Conservation (phyloP, 1,140 invertebrate species). For the Cyphomyrmex costatus region DNA sequence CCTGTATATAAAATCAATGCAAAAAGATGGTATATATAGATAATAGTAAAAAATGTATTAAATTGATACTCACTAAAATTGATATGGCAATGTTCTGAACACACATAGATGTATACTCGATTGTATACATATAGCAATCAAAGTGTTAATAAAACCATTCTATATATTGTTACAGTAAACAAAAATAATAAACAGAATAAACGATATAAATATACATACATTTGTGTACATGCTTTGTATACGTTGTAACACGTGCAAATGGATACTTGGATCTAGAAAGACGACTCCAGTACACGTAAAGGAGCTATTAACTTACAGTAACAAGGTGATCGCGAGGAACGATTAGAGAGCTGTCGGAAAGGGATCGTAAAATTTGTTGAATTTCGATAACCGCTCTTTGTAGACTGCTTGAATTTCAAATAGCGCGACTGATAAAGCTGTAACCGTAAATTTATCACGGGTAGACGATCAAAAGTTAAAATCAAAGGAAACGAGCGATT, state of each 20-base stretch:
- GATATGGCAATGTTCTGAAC: too few relatives aligned
- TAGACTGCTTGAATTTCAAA: slow-evolving; percentile 48
- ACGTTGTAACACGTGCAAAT: not conserved
- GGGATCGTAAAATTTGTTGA: slow-evolving; percentile 37
- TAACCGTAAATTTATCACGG: slow-evolving; percentile 40
- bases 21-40: too few relatives aligned
- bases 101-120: too few relatives aligned
- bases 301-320: slow-evolving; percentile 44
- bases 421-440: slow-evolving; percentile 34
- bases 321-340: slow-evolving; percentile 27
- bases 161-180: not conserved
- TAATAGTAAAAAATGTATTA: too few relatives aligned
- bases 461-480: not conserved
- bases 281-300: slow-evolving; percentile 7
- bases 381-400: slow-evolving; percentile 42
- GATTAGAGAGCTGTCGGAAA: slow-evolving; percentile 22
- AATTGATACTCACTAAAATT: too few relatives aligned
- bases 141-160: not conserved
- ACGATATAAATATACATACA: not conserved
- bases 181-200: not conserved
- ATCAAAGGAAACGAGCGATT: slow-evolving; percentile 17
- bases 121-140: too few relatives aligned
- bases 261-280: not conserved
- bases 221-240: not conserved
- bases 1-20: too few relatives aligned